Evolutionary conservation across 37 sponge, comb jelly and placozoan species (phyloP).

Genomic region (Beroe forskalii): DNA sequence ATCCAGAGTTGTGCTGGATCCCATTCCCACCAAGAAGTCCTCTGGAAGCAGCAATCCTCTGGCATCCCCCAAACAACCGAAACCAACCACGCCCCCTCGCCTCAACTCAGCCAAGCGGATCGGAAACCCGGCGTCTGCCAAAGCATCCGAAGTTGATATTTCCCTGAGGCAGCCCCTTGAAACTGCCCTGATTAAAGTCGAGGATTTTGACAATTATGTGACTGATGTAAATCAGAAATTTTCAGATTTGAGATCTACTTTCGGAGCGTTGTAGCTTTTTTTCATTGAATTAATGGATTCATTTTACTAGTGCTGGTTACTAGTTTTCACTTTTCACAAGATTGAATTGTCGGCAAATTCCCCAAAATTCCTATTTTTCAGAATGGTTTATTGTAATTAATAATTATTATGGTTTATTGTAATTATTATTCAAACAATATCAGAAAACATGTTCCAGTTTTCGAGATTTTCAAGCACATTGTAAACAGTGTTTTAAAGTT

Average conservation of each 20-base stretch:
- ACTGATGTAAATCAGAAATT: constrained; percentile 11
- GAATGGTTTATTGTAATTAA: too few species aligned
- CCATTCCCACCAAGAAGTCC: neutral
- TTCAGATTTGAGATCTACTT: neutral
- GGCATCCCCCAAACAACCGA: neutral
- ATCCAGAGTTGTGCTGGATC: neutral
- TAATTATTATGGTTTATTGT: too few species aligned
- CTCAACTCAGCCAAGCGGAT: constrained; percentile 3
- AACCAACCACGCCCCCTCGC: neutral
- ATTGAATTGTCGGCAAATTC: neutral
- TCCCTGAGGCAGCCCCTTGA: neutral
- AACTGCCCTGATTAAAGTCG: neutral
- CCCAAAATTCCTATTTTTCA: too few species aligned
- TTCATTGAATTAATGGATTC: too few species aligned
- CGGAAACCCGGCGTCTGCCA: neutral
- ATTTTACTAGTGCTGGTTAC: too few species aligned
- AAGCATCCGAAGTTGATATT: neutral
- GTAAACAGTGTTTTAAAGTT: too few species aligned
- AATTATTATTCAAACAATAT: too few species aligned
- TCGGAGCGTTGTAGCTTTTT: neutral
- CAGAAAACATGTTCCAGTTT: too few species aligned
- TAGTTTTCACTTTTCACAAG: neutral
- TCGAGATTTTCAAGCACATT: too few species aligned
- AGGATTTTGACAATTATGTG: neutral
- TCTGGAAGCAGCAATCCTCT: neutral